Conservation (phyloP, 2,113 vertebrate genomes). For the Alligator sinensis region DNA sequence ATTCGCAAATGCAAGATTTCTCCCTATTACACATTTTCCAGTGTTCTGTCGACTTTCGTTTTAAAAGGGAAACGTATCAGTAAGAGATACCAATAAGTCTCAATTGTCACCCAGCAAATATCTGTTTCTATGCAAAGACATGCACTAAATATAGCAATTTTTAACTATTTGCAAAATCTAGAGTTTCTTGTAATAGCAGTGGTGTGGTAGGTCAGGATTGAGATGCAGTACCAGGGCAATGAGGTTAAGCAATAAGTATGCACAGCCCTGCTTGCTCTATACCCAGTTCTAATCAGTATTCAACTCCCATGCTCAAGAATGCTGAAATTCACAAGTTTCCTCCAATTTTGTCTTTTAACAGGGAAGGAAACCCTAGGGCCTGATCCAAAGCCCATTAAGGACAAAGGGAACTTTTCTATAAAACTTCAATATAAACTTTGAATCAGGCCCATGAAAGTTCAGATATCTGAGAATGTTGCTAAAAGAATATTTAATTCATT, state of each 20-base stretch:
- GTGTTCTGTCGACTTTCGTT: neutral
- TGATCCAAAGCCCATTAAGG: neutral
- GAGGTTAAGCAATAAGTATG: conserved; percentile 66
- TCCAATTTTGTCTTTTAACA: neutral
- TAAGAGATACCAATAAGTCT: neutral
- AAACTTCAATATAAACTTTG: conserved; percentile 12
- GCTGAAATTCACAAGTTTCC: conserved; percentile 38
- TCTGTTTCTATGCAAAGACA: conserved; percentile 10
- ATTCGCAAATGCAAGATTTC: neutral
- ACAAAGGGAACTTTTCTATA: conserved; percentile 10
- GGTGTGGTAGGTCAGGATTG: neutral
- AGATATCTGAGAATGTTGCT: conserved; percentile 29
- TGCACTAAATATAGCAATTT: conserved; percentile 59
- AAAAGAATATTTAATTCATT: neutral
- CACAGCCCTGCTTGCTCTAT: conserved; percentile 54
- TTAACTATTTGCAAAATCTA: neutral
- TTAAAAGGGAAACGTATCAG: conserved; percentile 3
- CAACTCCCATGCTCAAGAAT: conserved; percentile 32
- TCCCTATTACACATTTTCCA: neutral
- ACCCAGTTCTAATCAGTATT: conserved; percentile 60
- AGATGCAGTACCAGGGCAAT: conserved; percentile 49
- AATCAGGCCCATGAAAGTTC: conserved; percentile 13
- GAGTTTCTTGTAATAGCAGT: neutral
- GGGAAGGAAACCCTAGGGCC: neutral
- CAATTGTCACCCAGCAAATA: neutral